A percentile compares a stretch with the other conserved stretches of the same genome.
Evolutionary conservation across 2,888 invertebrate genomes (phyloP).

Genomic region (Chrysopilus asiliformis): DNA sequence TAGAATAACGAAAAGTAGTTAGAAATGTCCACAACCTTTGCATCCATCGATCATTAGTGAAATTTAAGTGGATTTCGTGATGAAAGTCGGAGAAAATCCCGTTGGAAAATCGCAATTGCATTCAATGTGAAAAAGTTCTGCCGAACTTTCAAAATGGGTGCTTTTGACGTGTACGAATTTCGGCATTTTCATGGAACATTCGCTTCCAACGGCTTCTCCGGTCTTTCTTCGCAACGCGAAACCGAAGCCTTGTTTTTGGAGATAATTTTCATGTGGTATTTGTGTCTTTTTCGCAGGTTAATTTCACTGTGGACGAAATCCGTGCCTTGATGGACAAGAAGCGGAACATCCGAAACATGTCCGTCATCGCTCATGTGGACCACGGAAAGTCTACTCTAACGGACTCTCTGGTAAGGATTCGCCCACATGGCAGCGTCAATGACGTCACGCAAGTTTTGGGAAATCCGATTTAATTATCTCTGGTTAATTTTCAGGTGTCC

Average conservation of each 20-base stretch:
- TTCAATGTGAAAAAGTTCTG: constrained; percentile 5
- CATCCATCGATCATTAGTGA: no score
- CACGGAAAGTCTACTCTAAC: constrained; percentile 99
- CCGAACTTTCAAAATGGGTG: neutral
- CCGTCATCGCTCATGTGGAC: constrained; percentile 99
- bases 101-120: constrained; percentile 1
- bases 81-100: neutral
- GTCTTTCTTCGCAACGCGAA: no score
- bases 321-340: constrained; percentile 99
- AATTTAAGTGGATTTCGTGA: no score
- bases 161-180: neutral
- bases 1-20: no score
- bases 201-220: neutral
- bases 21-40: no score
- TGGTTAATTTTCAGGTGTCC: constrained; percentile 39
- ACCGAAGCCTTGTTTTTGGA: no score
- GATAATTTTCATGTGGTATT: no score
- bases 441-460: neutral
- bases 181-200: neutral
- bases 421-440: neutral
- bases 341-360: constrained; percentile 99
- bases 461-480: constrained; percentile 1
- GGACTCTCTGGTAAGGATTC: constrained; percentile 74
- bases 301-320: constrained; percentile 99
- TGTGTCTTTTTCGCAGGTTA: constrained; percentile 60